Evolutionary conservation across 2,888 invertebrate species (phyloP).

Genomic region (Mimas tiliae): DNA sequence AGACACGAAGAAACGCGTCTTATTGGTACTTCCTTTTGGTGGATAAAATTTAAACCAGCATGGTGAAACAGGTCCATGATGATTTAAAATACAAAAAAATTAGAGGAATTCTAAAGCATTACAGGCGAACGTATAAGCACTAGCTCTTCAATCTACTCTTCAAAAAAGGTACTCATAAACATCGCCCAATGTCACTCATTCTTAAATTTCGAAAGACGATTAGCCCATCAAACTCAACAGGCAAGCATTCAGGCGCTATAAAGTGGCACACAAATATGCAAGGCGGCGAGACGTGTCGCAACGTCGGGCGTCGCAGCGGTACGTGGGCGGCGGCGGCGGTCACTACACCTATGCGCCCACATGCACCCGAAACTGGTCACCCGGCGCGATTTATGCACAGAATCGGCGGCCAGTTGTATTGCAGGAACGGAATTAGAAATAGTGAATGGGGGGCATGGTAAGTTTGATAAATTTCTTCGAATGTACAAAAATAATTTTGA

Average conservation of each 20-base stretch:
- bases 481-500: background rate
- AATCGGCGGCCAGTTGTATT: background rate
- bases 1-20: no score
- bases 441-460: background rate
- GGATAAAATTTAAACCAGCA: no score
- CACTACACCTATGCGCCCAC: slow-evolving; percentile 51
- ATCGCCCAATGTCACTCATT: background rate
- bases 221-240: slow-evolving; percentile 4
- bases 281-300: slow-evolving; percentile 24
- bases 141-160: no score
- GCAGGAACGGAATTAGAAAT: background rate
- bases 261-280: slow-evolving; percentile 22
- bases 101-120: no score
- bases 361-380: slow-evolving; percentile 30
- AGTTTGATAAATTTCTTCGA: background rate
- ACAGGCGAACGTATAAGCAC: no score
- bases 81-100: no score
- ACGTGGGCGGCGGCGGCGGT: slow-evolving; percentile 45
- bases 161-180: background rate
- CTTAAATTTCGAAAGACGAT: background rate
- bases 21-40: no score
- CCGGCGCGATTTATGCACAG: slow-evolving; percentile 11
- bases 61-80: no score
- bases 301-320: slow-evolving; percentile 46
- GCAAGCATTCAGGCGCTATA: slow-evolving; percentile 5